Conservation (phyloP, 2,797 vertebrate species). For the Syngnathus acus region DNA sequence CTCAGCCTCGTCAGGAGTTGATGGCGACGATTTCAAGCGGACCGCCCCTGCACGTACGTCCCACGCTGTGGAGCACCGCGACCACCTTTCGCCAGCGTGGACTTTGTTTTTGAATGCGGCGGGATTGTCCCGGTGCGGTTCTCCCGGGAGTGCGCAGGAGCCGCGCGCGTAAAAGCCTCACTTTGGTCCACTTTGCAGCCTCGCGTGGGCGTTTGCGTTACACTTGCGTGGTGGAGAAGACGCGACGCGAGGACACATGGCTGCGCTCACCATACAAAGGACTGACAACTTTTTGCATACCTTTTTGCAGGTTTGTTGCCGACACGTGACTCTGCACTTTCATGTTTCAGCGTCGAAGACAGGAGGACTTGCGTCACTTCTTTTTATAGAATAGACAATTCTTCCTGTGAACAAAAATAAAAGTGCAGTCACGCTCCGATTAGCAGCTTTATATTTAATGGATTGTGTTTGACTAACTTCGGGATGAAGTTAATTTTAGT, state of each 20-base stretch:
- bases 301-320: slow-evolving; percentile 75
- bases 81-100: not conserved
- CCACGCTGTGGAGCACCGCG: not conserved
- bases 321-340: not conserved
- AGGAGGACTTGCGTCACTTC: too few species aligned
- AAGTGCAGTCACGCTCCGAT: not conserved
- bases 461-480: not conserved
- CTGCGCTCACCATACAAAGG: slow-evolving; percentile 74
- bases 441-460: not conserved
- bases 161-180: slow-evolving; percentile 21
- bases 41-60: slow-evolving; percentile 47
- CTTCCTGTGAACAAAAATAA: not conserved
- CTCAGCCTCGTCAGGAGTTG: slow-evolving; percentile 69
- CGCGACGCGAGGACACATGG: slow-evolving; percentile 65
- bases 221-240: slow-evolving; percentile 52
- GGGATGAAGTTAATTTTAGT: not conserved
- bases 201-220: slow-evolving; percentile 46
- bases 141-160: slow-evolving; percentile 25
- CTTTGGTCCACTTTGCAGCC: slow-evolving; percentile 30
- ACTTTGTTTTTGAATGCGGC: slow-evolving; percentile 25
- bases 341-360: too few species aligned
- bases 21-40: slow-evolving; percentile 61
- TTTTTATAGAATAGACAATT: too few species aligned
- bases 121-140: slow-evolving; percentile 22
- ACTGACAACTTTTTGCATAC: slow-evolving; percentile 75